A percentile compares a stretch with the other conserved stretches of the same genome.
phyloP scores from a whole-genome alignment of 1,140 invertebrate genomes.

The Subanguina moxae region DNA sequence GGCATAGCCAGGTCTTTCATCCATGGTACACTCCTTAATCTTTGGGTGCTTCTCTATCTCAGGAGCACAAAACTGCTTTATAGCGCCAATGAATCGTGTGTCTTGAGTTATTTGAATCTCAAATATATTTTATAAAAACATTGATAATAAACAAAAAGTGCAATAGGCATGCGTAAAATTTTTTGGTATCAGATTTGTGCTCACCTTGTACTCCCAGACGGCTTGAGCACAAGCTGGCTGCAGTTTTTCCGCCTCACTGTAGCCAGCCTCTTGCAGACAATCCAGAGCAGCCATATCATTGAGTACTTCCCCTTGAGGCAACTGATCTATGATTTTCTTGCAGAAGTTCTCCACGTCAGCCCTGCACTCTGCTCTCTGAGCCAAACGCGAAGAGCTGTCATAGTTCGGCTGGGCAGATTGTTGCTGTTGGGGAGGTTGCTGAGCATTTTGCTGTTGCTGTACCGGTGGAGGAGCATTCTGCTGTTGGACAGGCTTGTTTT shows the following conservation, averaged over 20 bases:
- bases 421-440: constrained; percentile 12
- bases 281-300: constrained; percentile 57
- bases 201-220: constrained; percentile 58
- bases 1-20: constrained; percentile 38
- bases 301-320: constrained; percentile 35
- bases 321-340: constrained; percentile 31
- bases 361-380: constrained; percentile 26
- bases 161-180: background rate
- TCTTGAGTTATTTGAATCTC: constrained; percentile 73
- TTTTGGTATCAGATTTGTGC: background rate
- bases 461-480: background rate
- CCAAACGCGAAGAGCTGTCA: constrained; percentile 19
- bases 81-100: constrained; percentile 69
- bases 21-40: constrained; percentile 52
- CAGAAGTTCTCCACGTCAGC: constrained; percentile 45
- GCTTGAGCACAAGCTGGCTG: constrained; percentile 41
- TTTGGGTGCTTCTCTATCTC: constrained; percentile 64
- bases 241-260: constrained; percentile 42
- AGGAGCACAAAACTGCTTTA: constrained; percentile 69
- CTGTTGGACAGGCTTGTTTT: background rate
- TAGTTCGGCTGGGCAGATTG: constrained; percentile 13
- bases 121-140: constrained; percentile 59
- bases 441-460: background rate
- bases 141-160: background rate
- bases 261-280: constrained; percentile 56